These are phyloP conservation scores for Rhinogobio ventralis DNA, from an alignment of 2,797 vertebrate genomes.

Conservation along the genomic window DNA sequence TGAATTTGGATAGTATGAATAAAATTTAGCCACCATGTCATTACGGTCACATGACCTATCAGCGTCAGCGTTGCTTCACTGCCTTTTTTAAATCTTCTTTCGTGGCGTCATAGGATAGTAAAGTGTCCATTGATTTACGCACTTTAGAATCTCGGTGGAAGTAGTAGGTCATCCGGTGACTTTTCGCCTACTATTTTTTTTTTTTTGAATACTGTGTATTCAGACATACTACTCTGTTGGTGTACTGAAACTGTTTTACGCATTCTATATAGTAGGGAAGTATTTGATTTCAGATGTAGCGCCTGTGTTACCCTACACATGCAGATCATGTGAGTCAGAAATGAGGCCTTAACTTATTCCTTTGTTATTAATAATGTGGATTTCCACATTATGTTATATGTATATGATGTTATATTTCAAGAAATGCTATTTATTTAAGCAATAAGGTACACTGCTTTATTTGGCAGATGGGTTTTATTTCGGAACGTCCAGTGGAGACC, in stretches of 20 bases:
- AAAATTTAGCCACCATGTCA: background rate
- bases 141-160: background rate
- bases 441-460: background rate
- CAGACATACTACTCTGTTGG: background rate
- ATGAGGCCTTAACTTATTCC: background rate
- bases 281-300: background rate
- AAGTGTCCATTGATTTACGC: background rate
- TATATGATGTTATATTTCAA: background rate
- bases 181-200: background rate
- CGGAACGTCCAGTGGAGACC: background rate
- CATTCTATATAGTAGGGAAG: background rate
- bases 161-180: background rate
- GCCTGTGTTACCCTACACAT: background rate
- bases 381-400: no score
- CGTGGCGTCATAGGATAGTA: no score
- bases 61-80: background rate
- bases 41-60: background rate
- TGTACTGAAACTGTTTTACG: background rate
- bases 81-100: background rate
- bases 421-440: background rate
- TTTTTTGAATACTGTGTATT: background rate
- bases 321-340: background rate
- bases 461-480: background rate
- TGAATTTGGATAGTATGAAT: background rate
- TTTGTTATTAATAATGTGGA: background rate